Evolutionary conservation across 2,888 invertebrate species (phyloP).

Genomic region (Matsumyia berberina): DNA sequence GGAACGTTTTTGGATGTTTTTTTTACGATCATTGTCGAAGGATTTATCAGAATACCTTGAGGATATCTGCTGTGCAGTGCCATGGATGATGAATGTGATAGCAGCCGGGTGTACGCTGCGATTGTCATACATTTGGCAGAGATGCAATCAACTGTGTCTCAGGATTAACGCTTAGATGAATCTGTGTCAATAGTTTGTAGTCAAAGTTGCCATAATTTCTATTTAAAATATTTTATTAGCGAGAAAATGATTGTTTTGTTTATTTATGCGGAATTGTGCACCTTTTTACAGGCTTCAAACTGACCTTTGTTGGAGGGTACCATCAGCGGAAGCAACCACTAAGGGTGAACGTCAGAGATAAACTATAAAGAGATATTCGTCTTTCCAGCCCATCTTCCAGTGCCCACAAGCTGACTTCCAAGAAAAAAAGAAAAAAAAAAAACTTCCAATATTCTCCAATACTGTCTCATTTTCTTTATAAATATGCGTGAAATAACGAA

Average conservation of each 20-base stretch:
- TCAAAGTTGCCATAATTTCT: neutral
- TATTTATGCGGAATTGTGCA: neutral
- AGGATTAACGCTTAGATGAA: neutral
- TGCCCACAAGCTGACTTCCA: too few relatives aligned
- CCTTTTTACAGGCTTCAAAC: too few relatives aligned
- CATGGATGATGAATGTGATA: constrained; percentile 11
- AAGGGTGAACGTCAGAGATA: too few relatives aligned
- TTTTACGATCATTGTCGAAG: neutral
- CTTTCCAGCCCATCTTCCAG: too few relatives aligned
- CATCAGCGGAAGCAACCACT: too few relatives aligned
- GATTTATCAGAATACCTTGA: constrained; percentile 7
- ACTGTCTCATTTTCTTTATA: too few relatives aligned
- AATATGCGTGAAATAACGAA: too few relatives aligned
- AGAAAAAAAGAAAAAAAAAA: too few relatives aligned
- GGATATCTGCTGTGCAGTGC: constrained; percentile 14
- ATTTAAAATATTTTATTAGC: neutral
- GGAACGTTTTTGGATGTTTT: neutral
- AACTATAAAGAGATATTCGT: too few relatives aligned
- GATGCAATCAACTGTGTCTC: neutral
- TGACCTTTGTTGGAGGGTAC: too few relatives aligned
- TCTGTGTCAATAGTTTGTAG: neutral
- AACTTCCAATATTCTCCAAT: too few relatives aligned
- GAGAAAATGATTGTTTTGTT: neutral
- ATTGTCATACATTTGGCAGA: neutral
- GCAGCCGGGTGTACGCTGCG: neutral